Percentiles rank a stretch among this genome's conserved stretches.
Conservation (phyloP, 2,888 invertebrate genomes). For the Cryptocheilus praepositus region DNA sequence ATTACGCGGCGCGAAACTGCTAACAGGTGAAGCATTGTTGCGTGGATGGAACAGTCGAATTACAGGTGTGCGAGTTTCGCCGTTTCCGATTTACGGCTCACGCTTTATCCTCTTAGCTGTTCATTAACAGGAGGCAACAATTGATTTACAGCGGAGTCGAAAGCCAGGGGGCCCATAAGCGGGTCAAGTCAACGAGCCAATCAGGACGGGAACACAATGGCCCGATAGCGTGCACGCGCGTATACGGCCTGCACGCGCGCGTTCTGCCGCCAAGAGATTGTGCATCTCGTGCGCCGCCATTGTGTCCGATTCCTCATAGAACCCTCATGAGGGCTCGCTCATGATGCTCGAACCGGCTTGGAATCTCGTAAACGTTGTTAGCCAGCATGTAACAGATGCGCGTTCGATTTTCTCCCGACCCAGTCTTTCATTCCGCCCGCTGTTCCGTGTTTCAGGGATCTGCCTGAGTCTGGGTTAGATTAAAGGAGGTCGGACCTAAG, state of each 20-base stretch:
- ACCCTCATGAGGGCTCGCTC: constrained; percentile 21
- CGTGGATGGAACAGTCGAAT: too few species aligned
- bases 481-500: too few species aligned
- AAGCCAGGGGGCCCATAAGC: constrained; percentile 5
- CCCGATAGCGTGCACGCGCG: constrained; percentile 11
- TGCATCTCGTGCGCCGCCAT: constrained; percentile 16
- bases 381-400: too few species aligned
- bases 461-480: too few species aligned
- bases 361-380: too few species aligned
- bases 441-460: too few species aligned
- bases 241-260: not conserved
- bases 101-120: not conserved
- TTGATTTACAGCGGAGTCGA: constrained; percentile 1
- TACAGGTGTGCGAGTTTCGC: too few species aligned
- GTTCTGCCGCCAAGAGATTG: constrained; percentile 13
- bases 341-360: constrained; percentile 7
- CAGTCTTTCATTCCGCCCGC: too few species aligned
- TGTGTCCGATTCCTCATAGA: constrained; percentile 17
- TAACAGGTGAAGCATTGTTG: too few species aligned
- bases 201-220: constrained; percentile 6
- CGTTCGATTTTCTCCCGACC: too few species aligned
- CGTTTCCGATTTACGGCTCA: too few species aligned
- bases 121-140: not conserved
- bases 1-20: too few species aligned
- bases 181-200: constrained; percentile 19